Base-by-base conservation (phyloP, 2,113 vertebrate species). In the Seriola quinqueradiata region DNA sequence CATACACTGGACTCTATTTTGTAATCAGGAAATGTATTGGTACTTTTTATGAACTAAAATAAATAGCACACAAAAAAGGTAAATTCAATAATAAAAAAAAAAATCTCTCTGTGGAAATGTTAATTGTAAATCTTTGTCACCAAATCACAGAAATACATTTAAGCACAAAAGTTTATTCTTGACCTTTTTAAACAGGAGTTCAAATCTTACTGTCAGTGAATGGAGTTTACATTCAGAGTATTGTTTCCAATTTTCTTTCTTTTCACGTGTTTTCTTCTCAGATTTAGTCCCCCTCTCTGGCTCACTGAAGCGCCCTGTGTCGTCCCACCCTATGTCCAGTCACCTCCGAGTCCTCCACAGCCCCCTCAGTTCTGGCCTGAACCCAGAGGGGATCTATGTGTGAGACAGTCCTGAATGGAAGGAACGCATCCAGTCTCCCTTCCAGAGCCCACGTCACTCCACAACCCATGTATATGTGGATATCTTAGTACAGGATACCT, bases 361-460 rank as follows among this genome's bases (percentile, higher is more conserved):
- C 69, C 96, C 97, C 4, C 91, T 97, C 71, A 96, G 95, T 0
- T 97, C 97, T 42, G 96, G 96, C 58, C 97, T 99, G 79, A 99
- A 99, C 91, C 98, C 98, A 0, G 98, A 99, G 90, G 98, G 98
- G 67, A 99, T 99, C 92, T 99, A 99, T 16, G 98, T 99, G 92
- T 99, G 94, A 97, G 87, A 50, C 3, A 1, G 8, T 23, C 81
- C 66, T 79, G 55, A 55, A 34, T 4, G 7, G 36, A 34, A 25
- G 58, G 61, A 61, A n/a, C 19, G 19, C 16, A 36, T 11, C 16
- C 5, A 1, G 57, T 67, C 58, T 42, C 23, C 54, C n/a, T 32
- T 17, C 28, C n/a, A 23, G 70, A 34, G 64, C 61, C 76, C 28
- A 13, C 60, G 78, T 83, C 66, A 79, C 70, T 10, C 73, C 36